Base-by-base conservation (phyloP, 1,140 invertebrate genomes). In the Archivesica marissinica region DNA sequence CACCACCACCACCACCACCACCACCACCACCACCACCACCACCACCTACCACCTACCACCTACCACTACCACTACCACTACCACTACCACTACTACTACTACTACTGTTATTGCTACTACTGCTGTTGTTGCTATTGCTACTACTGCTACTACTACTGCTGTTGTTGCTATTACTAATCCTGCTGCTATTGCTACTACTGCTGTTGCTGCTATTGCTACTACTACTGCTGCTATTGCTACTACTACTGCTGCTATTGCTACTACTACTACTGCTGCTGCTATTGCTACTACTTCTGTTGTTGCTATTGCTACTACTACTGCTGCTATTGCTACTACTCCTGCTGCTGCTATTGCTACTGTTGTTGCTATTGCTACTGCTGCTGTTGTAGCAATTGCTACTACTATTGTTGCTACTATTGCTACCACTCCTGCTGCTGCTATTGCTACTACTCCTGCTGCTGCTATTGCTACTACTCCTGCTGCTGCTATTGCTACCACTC, bases 211-310 rank as follows among this genome's bases (percentile, higher is more conserved):
- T 28, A 38, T 25, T 38, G 25, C 35, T 38, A 70, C 66, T 64
- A 25, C 25, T 64, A 64, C 66, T 70, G 39, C 66, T 70, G 25
- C 35, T 70, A 25, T 64, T 64, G 28, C 25, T 15, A 38, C 35
- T 70, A 38, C 66, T 70, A 38, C 35, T 33, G 25, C 66, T 70
- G 25, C 35, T 70, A 38, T 17, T 38, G 39, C 23, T 70, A 17
- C 23, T 38, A 38, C 23, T 70, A 38, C 35, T 33, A 15, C 35
- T 70, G 39, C 66, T 38, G 15, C 66, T 70, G 25, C 66, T 70
- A 70, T 35, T 70, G 38, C 35, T 70, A 38, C 66, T 70, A 38
- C 38, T 70, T 35, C 66, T 70, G n/a, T n/a, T n/a, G n/a, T n/a
- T n/a, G n/a, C n/a, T n/a, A n/a, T n/a, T n/a, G n/a, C n/a, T n/a